Evolutionary conservation across 1,140 invertebrate genomes (phyloP), one percentile per base, ranked within the genome.

Genomic region (Drosophila lowei): DNA sequence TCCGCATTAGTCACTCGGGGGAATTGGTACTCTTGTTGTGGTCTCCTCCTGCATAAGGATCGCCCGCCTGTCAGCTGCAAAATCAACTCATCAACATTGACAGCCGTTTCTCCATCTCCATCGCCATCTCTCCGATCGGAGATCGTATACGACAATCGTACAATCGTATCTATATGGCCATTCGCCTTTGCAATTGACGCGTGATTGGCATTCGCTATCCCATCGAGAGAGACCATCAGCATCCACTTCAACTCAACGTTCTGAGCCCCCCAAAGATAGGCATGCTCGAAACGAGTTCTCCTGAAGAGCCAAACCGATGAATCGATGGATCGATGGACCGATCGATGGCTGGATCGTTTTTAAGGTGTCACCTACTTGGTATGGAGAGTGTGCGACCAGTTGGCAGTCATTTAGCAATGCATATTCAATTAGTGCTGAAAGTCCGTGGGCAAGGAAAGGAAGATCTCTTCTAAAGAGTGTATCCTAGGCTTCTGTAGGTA

Each of bases 51-150:
- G 49, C 80, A 65, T 79, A 84, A 85, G 79, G 79, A 79, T 58
- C 66, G 74, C 3, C 42, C 47, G 70, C 16, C 81, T 86, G 80
- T 85, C 80, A 86, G 28, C 64, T 49, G 57, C 57, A 77, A 76
- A 84, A 86, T 85, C 80, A 85, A 85, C 80, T 85, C 77, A 86
- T 86, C 81, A 85, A 86, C 64, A 60, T 70, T 85, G 80, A 85
- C 81, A 85, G 77, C 59, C 61, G 64, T 72, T 75, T 66, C 64
- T 73, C 43, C 50, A 3, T 71, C 46, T 71, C 44, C 62, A 68
- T 44, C 49, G 61, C 48, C 28, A 43, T 54, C 59, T 54, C 41
- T 41, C 41, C 18, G 28, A 38, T 53, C 13, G 25, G 25, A 55
- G 34, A 38, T 38, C 46, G 34, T 63, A 75, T 66, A 60, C 47